Percentiles rank a stretch among this genome's conserved stretches.
Conservation (phyloP, 2,888 invertebrate species). For the Tanypteryx hageni region DNA sequence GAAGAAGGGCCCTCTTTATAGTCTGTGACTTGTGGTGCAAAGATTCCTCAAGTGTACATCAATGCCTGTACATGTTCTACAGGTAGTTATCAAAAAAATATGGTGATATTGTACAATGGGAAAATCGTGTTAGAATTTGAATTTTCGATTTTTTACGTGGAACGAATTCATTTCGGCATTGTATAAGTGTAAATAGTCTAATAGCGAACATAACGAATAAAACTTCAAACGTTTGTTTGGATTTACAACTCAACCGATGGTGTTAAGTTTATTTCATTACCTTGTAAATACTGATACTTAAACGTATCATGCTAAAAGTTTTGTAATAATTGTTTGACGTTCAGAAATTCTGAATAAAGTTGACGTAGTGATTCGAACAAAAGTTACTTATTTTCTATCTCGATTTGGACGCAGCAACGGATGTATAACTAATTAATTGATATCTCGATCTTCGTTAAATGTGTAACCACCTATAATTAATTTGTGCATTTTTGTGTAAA, state of each 20-base stretch:
- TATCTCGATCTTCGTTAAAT: no score
- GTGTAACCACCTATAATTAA: no score
- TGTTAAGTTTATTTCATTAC: neutral
- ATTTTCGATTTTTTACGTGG: constrained; percentile 64
- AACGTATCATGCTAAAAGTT: no score
- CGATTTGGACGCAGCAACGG: no score
- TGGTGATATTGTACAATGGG: constrained; percentile 64
- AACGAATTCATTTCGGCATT: constrained; percentile 64
- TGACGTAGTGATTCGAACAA: no score
- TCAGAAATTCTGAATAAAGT: no score
- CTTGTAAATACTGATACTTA: no score
- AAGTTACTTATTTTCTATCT: no score
- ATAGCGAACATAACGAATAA: constrained; percentile 60
- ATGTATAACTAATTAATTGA: no score
- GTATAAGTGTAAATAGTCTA: constrained; percentile 64
- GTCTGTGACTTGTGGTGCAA: constrained; percentile 64
- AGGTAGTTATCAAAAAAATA: constrained; percentile 63
- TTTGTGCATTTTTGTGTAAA: no score
- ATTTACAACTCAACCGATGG: constrained; percentile 53
- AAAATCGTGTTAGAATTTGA: constrained; percentile 64
- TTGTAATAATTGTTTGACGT: no score
- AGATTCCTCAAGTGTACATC: constrained; percentile 64
- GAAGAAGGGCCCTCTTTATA: constrained; percentile 57
- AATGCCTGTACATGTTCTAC: constrained; percentile 62
- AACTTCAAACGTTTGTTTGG: constrained; percentile 60